Evolutionary conservation across 2,113 vertebrate genomes (phyloP).

Genomic region (Uropsilus gracilis): DNA sequence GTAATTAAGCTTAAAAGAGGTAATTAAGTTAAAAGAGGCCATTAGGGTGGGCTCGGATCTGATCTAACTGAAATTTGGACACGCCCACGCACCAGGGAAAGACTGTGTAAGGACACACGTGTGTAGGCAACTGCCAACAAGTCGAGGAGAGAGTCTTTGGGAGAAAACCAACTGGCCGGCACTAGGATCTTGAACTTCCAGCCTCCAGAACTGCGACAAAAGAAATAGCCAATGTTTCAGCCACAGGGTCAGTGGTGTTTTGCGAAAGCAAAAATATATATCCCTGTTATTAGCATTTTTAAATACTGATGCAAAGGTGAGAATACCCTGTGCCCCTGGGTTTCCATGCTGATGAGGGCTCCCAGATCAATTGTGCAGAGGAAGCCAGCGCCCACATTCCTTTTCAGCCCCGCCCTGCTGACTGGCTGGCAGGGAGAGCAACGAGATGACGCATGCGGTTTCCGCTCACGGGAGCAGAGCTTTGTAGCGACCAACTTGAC

Average conservation of each 20-base stretch:
- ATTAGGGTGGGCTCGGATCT: neutral
- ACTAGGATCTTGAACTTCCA: neutral
- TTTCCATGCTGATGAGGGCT: neutral
- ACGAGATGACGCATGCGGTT: neutral
- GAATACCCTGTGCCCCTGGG: neutral
- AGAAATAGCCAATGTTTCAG: neutral
- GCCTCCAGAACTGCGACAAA: neutral
- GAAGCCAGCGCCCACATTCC: neutral
- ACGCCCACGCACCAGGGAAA: neutral
- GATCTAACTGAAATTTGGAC: neutral
- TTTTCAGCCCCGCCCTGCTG: neutral
- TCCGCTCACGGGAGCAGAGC: neutral
- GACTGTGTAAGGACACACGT: accelerated
- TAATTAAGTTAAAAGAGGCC: neutral
- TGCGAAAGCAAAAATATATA: neutral
- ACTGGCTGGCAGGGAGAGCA: neutral
- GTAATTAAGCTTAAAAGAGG: neutral
- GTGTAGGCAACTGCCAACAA: neutral
- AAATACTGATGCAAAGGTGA: neutral
- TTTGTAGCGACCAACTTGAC: neutral
- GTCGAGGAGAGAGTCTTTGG: neutral
- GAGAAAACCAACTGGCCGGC: neutral
- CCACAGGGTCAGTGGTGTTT: neutral
- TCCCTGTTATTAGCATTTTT: neutral
- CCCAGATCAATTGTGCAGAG: neutral